Evolutionary conservation across 2,888 invertebrate species (phyloP), one percentile per base, ranked within the genome.

Genomic region (Troides oblongomaculatus): DNA sequence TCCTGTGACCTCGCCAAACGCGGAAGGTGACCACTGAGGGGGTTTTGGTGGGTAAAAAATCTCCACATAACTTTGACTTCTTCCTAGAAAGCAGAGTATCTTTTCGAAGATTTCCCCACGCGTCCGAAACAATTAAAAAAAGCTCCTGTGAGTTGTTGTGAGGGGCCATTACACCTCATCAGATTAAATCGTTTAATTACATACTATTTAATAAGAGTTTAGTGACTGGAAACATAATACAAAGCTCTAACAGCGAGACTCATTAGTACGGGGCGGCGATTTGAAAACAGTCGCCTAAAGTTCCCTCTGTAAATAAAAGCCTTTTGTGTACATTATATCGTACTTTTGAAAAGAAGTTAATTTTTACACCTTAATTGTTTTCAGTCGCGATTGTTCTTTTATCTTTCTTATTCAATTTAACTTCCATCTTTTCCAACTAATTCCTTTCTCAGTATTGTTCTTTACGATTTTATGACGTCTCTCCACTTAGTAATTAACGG

Each of bases 351-450:
- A 56, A 46, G 62, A 68, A 46, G 58, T 63, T 68, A 58, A 63
- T 63, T 63, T 68, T 68, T 63, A 58, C 46, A 58, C 58, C 58
- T 59, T 50, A 58, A 68, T 50, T 68, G 50, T 58, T 62, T 68
- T 39, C 57, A 12, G 46, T 68, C 53, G 30, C 36, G 46, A 36
- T 17, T 53, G 25, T 36, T 61, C 61, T 53, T 61, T 66, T 61
- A 53, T 66, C 65, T 66, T 60, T 25, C 6, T 60, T 18, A 56
- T 53, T 66, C 58, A 60, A 53, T 66, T 56, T 18, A 65, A 43
- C 59, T 43, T 46, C 43, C 50, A 58, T 23, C 57, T 58, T 58
- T 58, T 58, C 23, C 23, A 58, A 58, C n/a, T 65, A 39, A 46
- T 59, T 59, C 5, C 65, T 25, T 46, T 18, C 53, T 58, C 8